Evolutionary conservation across 2,888 invertebrate species (phyloP).

Genomic region (Drosophila sordidula): DNA sequence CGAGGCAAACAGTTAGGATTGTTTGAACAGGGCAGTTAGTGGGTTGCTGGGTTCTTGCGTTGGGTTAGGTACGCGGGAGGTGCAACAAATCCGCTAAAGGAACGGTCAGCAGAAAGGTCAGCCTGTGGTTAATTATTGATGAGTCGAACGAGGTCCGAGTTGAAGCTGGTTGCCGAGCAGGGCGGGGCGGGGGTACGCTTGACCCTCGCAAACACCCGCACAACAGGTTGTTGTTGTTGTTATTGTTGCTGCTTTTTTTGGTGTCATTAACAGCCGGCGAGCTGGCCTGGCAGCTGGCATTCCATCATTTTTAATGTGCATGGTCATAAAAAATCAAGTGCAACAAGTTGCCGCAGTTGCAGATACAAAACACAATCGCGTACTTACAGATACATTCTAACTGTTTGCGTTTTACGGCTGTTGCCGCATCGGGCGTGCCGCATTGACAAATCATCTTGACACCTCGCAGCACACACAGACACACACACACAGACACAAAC

Average conservation of each 20-base stretch:
- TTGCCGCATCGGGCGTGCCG: slow-evolving; percentile 20
- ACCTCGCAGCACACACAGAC: slow-evolving; percentile 49
- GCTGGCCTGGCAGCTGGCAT: slow-evolving; percentile 59
- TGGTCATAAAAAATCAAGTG: slow-evolving; percentile 75
- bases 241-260: slow-evolving; percentile 19
- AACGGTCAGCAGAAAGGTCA: slow-evolving; percentile 60
- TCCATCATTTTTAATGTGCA: slow-evolving; percentile 70
- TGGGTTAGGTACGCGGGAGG: background rate
- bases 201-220: slow-evolving; percentile 49
- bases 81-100: slow-evolving; percentile 39
- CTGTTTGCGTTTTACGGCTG: slow-evolving; percentile 58
- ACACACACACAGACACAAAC: slow-evolving; percentile 13
- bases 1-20: slow-evolving; percentile 54
- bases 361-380: slow-evolving; percentile 19
- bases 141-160: slow-evolving; percentile 18
- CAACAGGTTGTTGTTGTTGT: slow-evolving; percentile 23
- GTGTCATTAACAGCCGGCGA: slow-evolving; percentile 54
- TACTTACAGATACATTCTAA: slow-evolving; percentile 51
- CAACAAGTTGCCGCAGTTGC: slow-evolving; percentile 66
- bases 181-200: background rate
- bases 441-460: slow-evolving; percentile 77
- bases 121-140: slow-evolving; percentile 71
- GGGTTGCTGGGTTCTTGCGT: background rate
- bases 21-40: slow-evolving; percentile 31
- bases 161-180: background rate